Conservation (phyloP, 2,797 vertebrate genomes). For the Phalloptychus januarius region DNA sequence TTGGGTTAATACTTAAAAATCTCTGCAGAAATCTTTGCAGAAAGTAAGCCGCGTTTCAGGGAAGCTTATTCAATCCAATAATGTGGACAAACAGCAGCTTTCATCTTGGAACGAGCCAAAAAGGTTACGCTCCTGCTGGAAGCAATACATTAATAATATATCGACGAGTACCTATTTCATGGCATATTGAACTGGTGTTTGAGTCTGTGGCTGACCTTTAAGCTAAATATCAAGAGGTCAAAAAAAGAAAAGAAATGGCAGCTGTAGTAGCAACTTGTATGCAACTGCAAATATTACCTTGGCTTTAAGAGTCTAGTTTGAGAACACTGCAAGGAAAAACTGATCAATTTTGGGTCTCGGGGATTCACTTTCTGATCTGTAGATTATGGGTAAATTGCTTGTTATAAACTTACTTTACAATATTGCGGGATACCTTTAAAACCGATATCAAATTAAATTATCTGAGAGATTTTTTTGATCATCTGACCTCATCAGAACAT, state of each 20-base stretch:
- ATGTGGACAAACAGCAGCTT: slow-evolving; percentile 3
- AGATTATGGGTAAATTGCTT: not conserved
- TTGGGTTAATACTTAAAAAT: not conserved
- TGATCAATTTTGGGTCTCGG: not conserved
- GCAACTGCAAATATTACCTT: not conserved
- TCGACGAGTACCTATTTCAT: not conserved
- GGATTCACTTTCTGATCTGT: not conserved
- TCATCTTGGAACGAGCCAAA: not conserved
- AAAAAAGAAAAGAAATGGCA: not conserved
- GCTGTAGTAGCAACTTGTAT: not conserved
- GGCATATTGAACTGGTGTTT: not conserved
- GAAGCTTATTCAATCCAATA: not conserved
- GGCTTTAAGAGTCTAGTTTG: not conserved
- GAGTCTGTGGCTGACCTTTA: not conserved
- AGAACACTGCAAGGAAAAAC: not conserved
- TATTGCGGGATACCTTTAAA: not conserved
- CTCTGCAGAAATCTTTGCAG: not conserved
- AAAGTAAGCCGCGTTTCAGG: not conserved
- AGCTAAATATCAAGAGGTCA: not conserved
- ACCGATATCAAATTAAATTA: not conserved
- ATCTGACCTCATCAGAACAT: not conserved
- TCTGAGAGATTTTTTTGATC: not conserved
- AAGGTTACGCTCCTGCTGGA: not conserved
- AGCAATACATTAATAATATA: slow-evolving; percentile 16
- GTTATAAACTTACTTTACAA: too few species aligned